These are phyloP conservation scores for Albula goreensis DNA, from an alignment of 2,113 vertebrate genomes.

Conservation along the genomic window DNA sequence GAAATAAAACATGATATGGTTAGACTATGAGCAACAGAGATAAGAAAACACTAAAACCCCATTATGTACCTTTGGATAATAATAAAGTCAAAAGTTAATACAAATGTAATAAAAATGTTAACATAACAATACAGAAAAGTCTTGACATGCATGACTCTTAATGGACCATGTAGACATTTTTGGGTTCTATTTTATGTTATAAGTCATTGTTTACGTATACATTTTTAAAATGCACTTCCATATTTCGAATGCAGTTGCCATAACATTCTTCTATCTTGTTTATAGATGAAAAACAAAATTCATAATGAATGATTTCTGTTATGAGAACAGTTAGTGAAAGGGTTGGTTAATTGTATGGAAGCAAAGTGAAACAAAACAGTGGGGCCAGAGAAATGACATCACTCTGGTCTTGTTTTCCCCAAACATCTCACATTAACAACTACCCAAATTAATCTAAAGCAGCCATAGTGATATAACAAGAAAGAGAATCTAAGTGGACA, in stretches of 20 bases:
- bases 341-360: background rate
- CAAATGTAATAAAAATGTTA: background rate
- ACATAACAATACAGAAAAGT: background rate
- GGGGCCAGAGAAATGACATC: too few relatives aligned
- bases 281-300: too few relatives aligned
- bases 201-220: too few relatives aligned
- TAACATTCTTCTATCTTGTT: too few relatives aligned
- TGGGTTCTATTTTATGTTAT: too few relatives aligned
- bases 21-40: slow-evolving; percentile 35
- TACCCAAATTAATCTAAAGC: slow-evolving; percentile 18
- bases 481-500: background rate
- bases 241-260: too few relatives aligned
- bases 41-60: slow-evolving; percentile 4
- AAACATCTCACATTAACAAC: slow-evolving; percentile 26
- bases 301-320: too few relatives aligned
- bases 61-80: slow-evolving; percentile 12
- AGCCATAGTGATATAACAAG: slow-evolving; percentile 12
- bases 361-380: too few relatives aligned
- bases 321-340: slow-evolving; percentile 10
- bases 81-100: background rate
- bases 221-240: too few relatives aligned
- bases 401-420: too few relatives aligned
- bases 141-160: background rate
- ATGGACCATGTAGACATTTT: background rate
- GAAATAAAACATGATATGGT: slow-evolving; percentile 35